Conservation (phyloP, 2,113 vertebrate species). For the Chloroceryle aenea region DNA sequence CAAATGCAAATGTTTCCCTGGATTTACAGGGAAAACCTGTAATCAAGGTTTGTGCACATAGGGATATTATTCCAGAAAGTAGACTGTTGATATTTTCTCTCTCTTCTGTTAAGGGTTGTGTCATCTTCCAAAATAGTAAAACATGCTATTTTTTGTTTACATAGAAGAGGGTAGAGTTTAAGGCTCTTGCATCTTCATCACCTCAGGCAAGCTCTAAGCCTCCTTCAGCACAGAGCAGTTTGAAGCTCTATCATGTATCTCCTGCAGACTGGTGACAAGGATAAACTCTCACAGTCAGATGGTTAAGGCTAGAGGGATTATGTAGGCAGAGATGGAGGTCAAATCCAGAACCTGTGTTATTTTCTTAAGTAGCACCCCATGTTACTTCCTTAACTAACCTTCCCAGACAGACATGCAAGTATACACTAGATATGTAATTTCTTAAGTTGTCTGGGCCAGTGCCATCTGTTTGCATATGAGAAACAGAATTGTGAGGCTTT, state of each 20-base stretch:
- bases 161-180: background rate
- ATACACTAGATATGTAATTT: background rate
- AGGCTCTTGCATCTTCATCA: background rate
- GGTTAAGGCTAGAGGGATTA: background rate
- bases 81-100: background rate
- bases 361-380: background rate
- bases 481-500: background rate
- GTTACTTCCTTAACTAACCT: background rate
- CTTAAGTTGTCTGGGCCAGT: background rate
- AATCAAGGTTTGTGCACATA: conserved; percentile 86
- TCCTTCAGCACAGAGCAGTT: background rate
- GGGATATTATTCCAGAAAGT: background rate
- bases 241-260: background rate
- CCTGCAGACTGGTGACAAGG: background rate
- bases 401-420: background rate
- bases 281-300: background rate
- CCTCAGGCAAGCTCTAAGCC: background rate
- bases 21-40: conserved; percentile 91
- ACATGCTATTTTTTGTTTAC: background rate
- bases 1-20: conserved; percentile 93
- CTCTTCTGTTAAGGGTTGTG: background rate
- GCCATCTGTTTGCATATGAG: background rate
- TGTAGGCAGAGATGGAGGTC: background rate
- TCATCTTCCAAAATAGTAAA: background rate
- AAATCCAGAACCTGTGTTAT: background rate